phyloP scores from a whole-genome alignment of 2,888 invertebrate species.

The Hedychridium roseum region DNA sequence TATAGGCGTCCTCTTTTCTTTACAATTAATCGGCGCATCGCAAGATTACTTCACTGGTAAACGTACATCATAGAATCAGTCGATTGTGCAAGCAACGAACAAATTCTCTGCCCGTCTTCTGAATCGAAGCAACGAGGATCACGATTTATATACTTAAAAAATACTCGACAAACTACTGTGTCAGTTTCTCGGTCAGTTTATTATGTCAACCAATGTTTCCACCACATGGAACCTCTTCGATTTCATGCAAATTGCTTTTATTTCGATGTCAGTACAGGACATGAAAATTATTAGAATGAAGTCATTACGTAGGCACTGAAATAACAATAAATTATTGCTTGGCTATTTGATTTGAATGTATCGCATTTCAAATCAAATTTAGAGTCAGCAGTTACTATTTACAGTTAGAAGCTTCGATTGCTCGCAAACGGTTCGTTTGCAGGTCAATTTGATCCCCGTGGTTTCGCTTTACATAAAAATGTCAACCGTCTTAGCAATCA shows the following conservation, averaged over 20 bases:
- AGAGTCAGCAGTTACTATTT: not conserved
- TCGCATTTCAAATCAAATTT: constrained; percentile 1
- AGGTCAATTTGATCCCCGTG: not conserved
- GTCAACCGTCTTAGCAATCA: constrained; percentile 8
- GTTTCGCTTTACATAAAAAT: constrained; percentile 2
- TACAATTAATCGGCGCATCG: constrained; percentile 15
- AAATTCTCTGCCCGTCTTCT: too few relatives aligned
- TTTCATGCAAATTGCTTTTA: too few relatives aligned
- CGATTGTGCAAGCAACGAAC: too few relatives aligned
- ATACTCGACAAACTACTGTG: too few relatives aligned
- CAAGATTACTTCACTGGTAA: constrained; percentile 19
- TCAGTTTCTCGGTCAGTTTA: too few relatives aligned
- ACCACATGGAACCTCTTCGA: too few relatives aligned
- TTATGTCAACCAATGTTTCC: too few relatives aligned
- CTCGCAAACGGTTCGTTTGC: not conserved
- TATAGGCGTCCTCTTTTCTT: constrained; percentile 6
- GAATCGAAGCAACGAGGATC: too few relatives aligned
- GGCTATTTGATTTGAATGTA: constrained; percentile 23
- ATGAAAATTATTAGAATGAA: too few relatives aligned
- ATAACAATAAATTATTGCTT: constrained; percentile 39
- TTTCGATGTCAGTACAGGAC: too few relatives aligned
- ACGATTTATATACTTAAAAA: too few relatives aligned
- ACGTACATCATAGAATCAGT: too few relatives aligned
- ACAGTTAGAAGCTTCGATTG: not conserved
- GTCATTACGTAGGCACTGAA: constrained; percentile 30